Evolutionary conservation across 2,113 vertebrate species (phyloP).

Genomic region (Candoia aspera): DNA sequence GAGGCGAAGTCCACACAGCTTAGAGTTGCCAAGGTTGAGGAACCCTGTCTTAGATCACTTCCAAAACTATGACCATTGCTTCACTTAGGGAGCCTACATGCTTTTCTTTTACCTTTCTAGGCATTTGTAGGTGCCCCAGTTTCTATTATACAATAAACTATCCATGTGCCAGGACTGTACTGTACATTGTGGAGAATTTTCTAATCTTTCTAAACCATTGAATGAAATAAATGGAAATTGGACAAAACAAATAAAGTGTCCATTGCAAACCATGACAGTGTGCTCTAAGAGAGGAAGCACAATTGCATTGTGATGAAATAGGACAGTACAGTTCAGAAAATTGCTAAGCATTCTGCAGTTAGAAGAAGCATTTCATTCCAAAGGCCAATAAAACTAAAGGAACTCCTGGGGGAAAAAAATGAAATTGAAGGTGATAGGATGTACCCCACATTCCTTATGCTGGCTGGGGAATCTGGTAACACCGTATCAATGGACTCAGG

Average conservation of each 20-base stretch:
- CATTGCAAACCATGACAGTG: neutral
- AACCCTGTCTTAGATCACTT: neutral
- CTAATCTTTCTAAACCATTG: neutral
- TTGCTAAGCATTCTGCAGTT: too few species aligned
- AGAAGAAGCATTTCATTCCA: too few species aligned
- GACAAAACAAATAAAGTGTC: neutral
- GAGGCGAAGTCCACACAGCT: too few species aligned
- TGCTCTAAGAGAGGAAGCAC: neutral
- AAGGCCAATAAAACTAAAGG: too few species aligned
- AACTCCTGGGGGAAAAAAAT: too few species aligned
- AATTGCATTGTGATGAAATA: too few species aligned
- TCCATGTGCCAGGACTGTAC: neutral
- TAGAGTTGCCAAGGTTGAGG: too few species aligned
- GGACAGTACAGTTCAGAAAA: too few species aligned
- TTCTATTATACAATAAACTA: neutral
- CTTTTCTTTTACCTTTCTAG: neutral
- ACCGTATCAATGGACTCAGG: neutral
- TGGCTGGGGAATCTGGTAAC: too few species aligned
- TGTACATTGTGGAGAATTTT: neutral
- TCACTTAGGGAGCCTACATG: neutral
- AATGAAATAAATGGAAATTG: neutral
- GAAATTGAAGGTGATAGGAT: too few species aligned
- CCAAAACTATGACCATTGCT: neutral
- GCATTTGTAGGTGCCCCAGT: neutral
- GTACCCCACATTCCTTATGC: too few species aligned